phyloP scores from a whole-genome alignment of 2,113 vertebrate genomes.

The Charadrius vociferus region DNA sequence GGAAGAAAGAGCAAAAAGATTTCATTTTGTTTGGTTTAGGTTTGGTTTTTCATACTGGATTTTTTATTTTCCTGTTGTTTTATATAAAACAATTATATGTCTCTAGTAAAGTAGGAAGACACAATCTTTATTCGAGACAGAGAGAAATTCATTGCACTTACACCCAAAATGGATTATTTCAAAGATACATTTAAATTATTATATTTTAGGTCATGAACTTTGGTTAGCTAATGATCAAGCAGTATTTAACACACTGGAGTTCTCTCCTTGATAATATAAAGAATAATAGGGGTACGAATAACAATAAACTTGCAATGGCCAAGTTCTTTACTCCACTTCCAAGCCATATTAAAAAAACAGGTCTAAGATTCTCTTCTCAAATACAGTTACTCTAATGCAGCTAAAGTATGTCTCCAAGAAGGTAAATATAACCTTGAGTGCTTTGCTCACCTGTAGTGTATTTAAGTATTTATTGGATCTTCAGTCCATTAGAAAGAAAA shows the following conservation, averaged over 20 bases:
- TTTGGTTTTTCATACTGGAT: neutral
- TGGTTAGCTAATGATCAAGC: neutral
- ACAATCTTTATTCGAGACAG: neutral
- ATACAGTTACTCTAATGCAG: neutral
- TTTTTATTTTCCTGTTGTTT: neutral
- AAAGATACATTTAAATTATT: neutral
- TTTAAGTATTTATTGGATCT: neutral
- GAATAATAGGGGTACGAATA: neutral
- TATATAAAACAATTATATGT: neutral
- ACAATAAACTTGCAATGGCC: neutral
- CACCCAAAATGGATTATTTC: neutral
- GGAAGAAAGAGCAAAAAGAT: neutral
- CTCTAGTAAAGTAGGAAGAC: neutral
- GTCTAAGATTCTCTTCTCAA: neutral
- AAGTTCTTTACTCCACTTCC: neutral
- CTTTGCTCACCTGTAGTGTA: neutral
- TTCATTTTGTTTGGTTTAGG: neutral
- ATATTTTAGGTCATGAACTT: neutral
- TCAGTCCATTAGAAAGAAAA: neutral
- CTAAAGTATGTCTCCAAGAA: neutral
- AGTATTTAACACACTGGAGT: neutral
- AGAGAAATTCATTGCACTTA: neutral
- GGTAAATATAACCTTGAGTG: neutral
- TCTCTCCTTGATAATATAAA: neutral
- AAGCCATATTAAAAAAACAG: neutral